Conservation (phyloP, 2,888 invertebrate genomes). For the Hypsopygia costalis region DNA sequence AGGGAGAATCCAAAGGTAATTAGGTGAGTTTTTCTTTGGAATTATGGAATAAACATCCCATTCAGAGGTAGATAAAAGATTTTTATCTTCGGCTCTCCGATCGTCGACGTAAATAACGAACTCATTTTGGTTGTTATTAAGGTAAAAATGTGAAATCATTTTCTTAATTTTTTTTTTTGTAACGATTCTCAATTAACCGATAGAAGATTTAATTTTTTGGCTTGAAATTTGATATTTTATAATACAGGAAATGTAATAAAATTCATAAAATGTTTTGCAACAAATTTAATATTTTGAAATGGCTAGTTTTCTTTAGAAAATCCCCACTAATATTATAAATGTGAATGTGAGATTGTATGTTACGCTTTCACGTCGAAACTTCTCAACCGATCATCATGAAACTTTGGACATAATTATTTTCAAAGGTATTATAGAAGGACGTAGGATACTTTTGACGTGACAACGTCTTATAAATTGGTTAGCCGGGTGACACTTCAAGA, state of each 20-base stretch:
- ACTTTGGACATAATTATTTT: no score
- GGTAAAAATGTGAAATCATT: constrained; percentile 28
- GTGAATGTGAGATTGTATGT: no score
- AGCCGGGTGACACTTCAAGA: no score
- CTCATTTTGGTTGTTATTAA: constrained; percentile 47
- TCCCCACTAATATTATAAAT: no score
- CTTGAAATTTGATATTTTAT: background rate
- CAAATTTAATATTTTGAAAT: no score
- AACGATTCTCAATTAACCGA: constrained; percentile 13
- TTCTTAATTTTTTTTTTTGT: constrained; percentile 27
- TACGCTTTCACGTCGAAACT: no score
- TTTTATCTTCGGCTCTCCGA: constrained; percentile 49
- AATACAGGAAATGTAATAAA: background rate
- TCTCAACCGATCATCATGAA: no score
- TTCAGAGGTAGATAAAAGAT: constrained; percentile 63
- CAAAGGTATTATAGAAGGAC: no score
- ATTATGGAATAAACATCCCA: constrained; percentile 60
- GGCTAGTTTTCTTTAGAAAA: no score
- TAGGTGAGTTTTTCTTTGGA: constrained; percentile 57
- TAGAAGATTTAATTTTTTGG: background rate
- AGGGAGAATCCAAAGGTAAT: constrained; percentile 50
- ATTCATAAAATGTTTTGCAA: background rate
- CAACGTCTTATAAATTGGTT: no score
- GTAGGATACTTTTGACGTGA: no score
- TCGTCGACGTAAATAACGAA: constrained; percentile 64